Base-by-base conservation (phyloP, 2,888 invertebrate genomes). In the Aleiodes alternator region DNA sequence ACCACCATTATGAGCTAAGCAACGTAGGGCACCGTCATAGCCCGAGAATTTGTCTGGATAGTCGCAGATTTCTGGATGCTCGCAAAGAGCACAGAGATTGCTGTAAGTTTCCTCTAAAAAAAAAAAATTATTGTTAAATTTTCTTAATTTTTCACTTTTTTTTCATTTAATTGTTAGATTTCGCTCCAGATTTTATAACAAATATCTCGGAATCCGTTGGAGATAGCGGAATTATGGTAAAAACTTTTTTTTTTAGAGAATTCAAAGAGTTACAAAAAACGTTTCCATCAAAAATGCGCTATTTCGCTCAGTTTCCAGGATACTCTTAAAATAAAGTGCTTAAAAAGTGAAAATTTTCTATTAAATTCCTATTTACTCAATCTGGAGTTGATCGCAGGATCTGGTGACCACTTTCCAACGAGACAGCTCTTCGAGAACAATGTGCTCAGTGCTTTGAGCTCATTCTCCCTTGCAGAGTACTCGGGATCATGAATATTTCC, bases 21-120 rank as follows among this genome's bases (percentile, higher is more conserved):
- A 97, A 34, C 94, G 91, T 61, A 97, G 90, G 0, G 97, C 96
- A 0, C 97, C 97, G 79, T 95, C 95, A 87, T 97, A 96, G 1
- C 97, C 97, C 16, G 96, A 95, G 89, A 92, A 96, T 69, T 92
- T 93, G 87, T 97, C 97, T 0, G 96, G 95, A 80, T 95, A 95
- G 87, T 95, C 93, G 84, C 96, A 96, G 82, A 92, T 91, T 7
- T 92, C 92, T 0, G 96, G 95, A 80, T 95, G 92, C 85, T 95
- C 94, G 86, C 96, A 96, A 56, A 96, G 90, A 0, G 93, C 92
- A 84, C 96, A 96, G 79, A 96, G 90, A 83, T 95, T 95, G n/a
- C 93, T 91, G 89, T 96, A 96, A 82, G 93, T 93, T 76, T 92
- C 91, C 90, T 95, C 95, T 95, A 89, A 55, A 79, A 76, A 79